phyloP scores from a whole-genome alignment of 2,888 invertebrate species.

The Ganaspis brasiliensis region DNA sequence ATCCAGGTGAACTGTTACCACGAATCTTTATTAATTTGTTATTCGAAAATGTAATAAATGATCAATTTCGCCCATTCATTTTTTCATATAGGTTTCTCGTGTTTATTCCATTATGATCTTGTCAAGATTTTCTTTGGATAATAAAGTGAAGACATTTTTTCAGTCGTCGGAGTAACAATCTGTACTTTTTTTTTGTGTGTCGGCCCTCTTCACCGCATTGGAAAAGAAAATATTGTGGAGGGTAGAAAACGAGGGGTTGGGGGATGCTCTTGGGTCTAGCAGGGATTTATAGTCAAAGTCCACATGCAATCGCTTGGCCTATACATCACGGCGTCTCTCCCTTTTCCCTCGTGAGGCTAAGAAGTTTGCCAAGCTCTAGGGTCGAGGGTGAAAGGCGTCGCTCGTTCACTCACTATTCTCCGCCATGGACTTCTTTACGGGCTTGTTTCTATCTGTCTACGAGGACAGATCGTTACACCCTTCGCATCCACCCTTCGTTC shows the following conservation, averaged over 20 bases:
- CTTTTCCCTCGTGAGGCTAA: conserved; percentile 46
- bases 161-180: conserved; percentile 24
- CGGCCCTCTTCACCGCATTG: conserved; percentile 26
- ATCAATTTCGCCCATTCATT: conserved; percentile 8
- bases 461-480: conserved; percentile 43
- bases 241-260: conserved; percentile 23
- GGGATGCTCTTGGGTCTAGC: conserved; percentile 52
- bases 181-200: conserved; percentile 8
- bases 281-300: conserved; percentile 71
- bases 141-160: conserved; percentile 42
- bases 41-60: background rate
- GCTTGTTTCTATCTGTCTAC: conserved; percentile 42
- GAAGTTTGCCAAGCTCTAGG: conserved; percentile 47
- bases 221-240: conserved; percentile 37
- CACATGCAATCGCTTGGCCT: conserved; percentile 69
- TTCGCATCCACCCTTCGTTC: conserved; percentile 36
- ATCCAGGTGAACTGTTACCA: too few species aligned
- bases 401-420: conserved; percentile 42
- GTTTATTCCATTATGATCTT: conserved; percentile 19
- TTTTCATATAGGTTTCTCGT: conserved; percentile 21
- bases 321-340: conserved; percentile 64
- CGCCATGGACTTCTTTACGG: conserved; percentile 28
- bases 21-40: too few species aligned
- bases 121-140: conserved; percentile 21
- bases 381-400: conserved; percentile 47